phyloP scores from a whole-genome alignment of 2,888 invertebrate genomes.

The Andrena marginata region DNA sequence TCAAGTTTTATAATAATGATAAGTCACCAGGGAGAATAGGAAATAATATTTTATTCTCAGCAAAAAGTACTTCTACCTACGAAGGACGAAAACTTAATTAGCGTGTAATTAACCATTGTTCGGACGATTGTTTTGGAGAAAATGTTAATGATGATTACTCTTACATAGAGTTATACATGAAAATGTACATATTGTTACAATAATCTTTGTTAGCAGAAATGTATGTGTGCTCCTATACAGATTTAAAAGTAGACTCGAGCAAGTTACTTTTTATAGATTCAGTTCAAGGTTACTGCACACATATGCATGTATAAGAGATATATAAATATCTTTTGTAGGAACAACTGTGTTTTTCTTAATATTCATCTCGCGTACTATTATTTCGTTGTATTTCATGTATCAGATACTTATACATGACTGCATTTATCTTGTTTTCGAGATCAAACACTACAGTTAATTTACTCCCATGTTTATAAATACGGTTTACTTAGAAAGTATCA shows the following conservation, averaged over 20 bases:
- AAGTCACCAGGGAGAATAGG: not conserved
- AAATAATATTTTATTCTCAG: not conserved
- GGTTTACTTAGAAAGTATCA: not conserved
- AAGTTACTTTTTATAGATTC: slow-evolving; percentile 55
- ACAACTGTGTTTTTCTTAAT: slow-evolving; percentile 20
- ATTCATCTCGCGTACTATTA: not conserved
- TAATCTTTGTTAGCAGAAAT: slow-evolving; percentile 5
- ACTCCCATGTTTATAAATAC: not conserved
- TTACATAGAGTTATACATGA: not conserved
- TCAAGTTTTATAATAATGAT: not conserved
- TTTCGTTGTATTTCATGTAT: not conserved
- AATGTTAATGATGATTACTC: not conserved
- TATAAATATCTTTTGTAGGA: slow-evolving; percentile 26
- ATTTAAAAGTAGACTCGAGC: slow-evolving; percentile 41
- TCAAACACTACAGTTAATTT: not conserved
- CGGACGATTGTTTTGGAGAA: not conserved
- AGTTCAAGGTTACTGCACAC: slow-evolving; percentile 45
- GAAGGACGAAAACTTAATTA: not conserved
- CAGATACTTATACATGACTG: not conserved
- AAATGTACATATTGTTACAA: not conserved
- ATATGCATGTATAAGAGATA: slow-evolving; percentile 10
- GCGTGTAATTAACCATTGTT: not conserved
- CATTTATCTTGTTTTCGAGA: not conserved
- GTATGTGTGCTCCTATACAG: slow-evolving; percentile 9
- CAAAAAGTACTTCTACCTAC: not conserved